Evolutionary conservation across 2,888 invertebrate genomes (phyloP), one percentile per base, ranked within the genome.

Genomic region (Lasius fuliginosus): DNA sequence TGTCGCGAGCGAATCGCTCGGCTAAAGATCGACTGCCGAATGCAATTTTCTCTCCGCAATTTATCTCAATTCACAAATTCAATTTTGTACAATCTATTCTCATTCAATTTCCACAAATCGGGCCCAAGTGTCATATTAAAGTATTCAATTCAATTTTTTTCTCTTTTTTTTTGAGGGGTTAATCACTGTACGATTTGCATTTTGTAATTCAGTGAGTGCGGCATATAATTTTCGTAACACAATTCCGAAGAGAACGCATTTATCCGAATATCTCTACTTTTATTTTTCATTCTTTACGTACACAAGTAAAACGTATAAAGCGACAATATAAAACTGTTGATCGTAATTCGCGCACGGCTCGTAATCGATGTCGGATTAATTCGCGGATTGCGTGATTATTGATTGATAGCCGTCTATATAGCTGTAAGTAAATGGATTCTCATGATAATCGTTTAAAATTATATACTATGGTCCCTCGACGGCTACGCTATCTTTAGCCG

Each of bases 1-100:
- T 91, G 93, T 94, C 94, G 94, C 93, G 91, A 91, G 92, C 88
- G 92, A 91, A 92, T 91, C 88, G 82, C 85, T 91, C 86, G 93
- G 89, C 93, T 91, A 92, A 93, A 90, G 92, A 91, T 92, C 89
- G 91, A 87, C 60, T 36, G 62, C 65, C 87, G 89, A 89, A 84
- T 23, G 62, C 8, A n/a, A 6, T 36, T 69, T 4, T 23, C 18
- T 18, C 49, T 9, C 3, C 23, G 27, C 53, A 15, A 56, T 4
- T 36, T n/a, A 9, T 40, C 11, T 23, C 8, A 1, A 15, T 27
- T 53, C 9, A 15, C 6, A 2, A 1, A 23, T 23, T 23, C 23
- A 23, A 23, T 23, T 46, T 18, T 46, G 12, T 46, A 18, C 18
- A 53, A 53, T 49, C 18, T 49, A 46, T 49, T 53, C 0, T 49